A percentile compares a stretch with the other conserved stretches of the same genome.
These are phyloP conservation scores for Nothocercus julius DNA, from an alignment of 2,113 vertebrate species.

Conservation along the genomic window DNA sequence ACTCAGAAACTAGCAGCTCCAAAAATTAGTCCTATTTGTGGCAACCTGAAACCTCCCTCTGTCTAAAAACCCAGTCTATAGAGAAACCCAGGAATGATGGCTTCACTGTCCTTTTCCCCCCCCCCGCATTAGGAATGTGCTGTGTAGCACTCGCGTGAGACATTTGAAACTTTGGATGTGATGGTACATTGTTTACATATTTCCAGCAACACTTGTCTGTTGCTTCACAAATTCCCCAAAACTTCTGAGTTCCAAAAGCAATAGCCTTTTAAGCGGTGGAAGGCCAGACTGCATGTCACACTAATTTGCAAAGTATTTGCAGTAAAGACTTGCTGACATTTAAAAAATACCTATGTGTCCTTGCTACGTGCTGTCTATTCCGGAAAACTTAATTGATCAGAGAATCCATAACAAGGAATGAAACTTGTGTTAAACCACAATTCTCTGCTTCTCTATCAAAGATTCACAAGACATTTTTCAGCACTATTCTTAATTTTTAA, in stretches of 20 bases:
- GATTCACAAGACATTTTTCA: slow-evolving; percentile 1
- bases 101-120: neutral
- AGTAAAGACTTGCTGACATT: slow-evolving; percentile 58
- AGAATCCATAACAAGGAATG: neutral
- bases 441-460: neutral
- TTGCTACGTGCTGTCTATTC: neutral
- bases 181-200: slow-evolving; percentile 36
- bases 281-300: slow-evolving; percentile 13
- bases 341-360: slow-evolving; percentile 28
- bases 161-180: slow-evolving; percentile 54
- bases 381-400: slow-evolving; percentile 23
- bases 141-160: neutral
- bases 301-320: slow-evolving; percentile 37
- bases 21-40: slow-evolving; percentile 53
- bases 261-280: slow-evolving; percentile 12
- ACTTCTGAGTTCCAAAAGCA: neutral
- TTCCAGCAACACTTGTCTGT: slow-evolving; percentile 31
- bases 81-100: neutral
- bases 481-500: slow-evolving; percentile 10
- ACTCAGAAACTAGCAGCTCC: neutral
- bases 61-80: slow-evolving; percentile 3
- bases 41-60: slow-evolving; percentile 11
- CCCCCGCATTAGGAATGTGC: neutral
- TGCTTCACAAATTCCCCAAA: slow-evolving; percentile 24
- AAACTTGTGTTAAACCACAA: neutral